Conservation (phyloP, 1,140 invertebrate species). For the Lutraria rhynchaena region DNA sequence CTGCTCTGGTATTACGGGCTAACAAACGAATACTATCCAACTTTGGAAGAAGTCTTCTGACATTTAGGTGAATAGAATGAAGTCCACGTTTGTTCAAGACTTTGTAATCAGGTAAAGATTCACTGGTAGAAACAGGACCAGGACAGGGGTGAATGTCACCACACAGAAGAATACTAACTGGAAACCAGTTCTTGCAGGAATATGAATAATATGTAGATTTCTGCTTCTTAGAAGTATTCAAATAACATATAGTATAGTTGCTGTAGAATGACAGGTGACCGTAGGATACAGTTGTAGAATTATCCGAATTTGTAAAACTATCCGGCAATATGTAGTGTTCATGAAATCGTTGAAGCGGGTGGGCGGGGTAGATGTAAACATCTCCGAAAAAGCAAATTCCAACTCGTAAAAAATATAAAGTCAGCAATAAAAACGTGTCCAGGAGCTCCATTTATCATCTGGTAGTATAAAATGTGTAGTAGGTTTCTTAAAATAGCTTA, state of each 20-base stretch:
- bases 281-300: too few relatives aligned
- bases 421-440: too few relatives aligned
- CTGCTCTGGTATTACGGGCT: neutral
- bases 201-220: neutral
- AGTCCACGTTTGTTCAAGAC: neutral
- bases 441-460: too few relatives aligned
- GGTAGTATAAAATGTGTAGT: too few relatives aligned
- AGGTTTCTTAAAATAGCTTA: too few relatives aligned
- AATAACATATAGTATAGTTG: neutral
- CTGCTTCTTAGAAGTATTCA: neutral
- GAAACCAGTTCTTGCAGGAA: neutral
- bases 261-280: neutral
- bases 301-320: too few relatives aligned
- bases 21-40: constrained; percentile 12
- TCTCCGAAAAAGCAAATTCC: too few relatives aligned
- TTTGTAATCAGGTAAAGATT: neutral
- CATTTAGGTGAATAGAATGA: constrained; percentile 27
- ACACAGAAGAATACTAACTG: neutral
- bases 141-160: neutral
- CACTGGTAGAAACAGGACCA: neutral
- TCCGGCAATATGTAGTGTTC: too few relatives aligned
- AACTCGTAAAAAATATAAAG: too few relatives aligned
- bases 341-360: too few relatives aligned
- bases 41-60: constrained; percentile 19
- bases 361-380: too few relatives aligned